A percentile compares a stretch with the other conserved stretches of the same genome.
phyloP scores from a whole-genome alignment of 2,888 invertebrate species.

The Torymus tubicola region DNA sequence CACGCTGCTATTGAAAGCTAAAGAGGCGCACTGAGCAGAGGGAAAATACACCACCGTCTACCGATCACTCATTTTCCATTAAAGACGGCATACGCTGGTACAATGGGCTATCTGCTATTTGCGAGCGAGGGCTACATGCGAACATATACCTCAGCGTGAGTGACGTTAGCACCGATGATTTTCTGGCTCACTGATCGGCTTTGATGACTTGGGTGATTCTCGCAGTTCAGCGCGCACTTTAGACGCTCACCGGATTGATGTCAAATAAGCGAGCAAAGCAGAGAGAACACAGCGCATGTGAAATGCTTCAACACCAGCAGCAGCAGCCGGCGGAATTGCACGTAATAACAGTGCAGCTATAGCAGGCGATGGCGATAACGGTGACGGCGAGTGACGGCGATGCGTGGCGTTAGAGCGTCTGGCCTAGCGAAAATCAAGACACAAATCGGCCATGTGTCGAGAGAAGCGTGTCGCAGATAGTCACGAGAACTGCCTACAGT shows the following conservation, averaged over 20 bases:
- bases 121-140: not conserved
- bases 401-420: not conserved
- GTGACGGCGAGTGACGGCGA: not conserved
- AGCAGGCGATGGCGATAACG: not conserved
- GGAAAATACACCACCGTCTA: not conserved
- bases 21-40: not conserved
- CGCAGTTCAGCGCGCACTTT: not conserved
- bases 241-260: not conserved
- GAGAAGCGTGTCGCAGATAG: not conserved
- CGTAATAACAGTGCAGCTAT: no score
- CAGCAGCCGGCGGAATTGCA: not conserved
- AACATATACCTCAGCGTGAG: not conserved
- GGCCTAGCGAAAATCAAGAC: not conserved
- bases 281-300: not conserved
- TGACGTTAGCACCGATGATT: conserved; percentile 27
- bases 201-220: conserved; percentile 27
- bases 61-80: conserved; percentile 9
- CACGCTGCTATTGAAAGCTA: not conserved
- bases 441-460: conserved; percentile 31
- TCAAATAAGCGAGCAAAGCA: conserved; percentile 7
- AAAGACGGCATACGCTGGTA: conserved; percentile 12
- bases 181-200: conserved; percentile 21
- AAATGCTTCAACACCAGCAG: conserved; percentile 5
- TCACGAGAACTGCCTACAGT: not conserved
- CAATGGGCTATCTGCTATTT: conserved; percentile 9